phyloP scores from a whole-genome alignment of 1,140 invertebrate genomes.

The Galleria mellonella region DNA sequence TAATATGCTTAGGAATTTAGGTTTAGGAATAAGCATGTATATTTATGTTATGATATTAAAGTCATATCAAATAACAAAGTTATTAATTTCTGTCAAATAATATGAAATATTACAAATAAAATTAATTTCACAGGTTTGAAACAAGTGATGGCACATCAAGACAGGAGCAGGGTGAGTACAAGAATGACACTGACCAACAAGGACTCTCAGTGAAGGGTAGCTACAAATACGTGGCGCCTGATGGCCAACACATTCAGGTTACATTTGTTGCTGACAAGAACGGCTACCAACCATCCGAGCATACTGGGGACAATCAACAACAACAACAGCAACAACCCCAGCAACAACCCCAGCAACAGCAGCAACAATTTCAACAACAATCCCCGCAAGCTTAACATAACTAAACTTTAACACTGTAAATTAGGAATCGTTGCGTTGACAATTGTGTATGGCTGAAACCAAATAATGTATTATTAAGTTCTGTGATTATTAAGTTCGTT shows the following conservation, averaged over 20 bases:
- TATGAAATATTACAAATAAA: too few relatives aligned
- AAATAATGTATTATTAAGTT: conserved; percentile 14
- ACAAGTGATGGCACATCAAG: conserved; percentile 80
- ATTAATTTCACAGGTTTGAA: conserved; percentile 72
- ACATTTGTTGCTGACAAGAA: conserved; percentile 84
- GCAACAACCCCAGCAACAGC: neutral
- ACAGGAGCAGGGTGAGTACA: conserved; percentile 77
- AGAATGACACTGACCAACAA: conserved; percentile 76
- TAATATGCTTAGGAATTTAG: too few relatives aligned
- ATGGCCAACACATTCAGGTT: conserved; percentile 78
- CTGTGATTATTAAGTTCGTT: neutral
- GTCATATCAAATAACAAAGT: too few relatives aligned
- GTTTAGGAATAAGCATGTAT: too few relatives aligned
- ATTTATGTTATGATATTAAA: too few relatives aligned
- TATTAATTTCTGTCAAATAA: too few relatives aligned
- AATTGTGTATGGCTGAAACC: conserved; percentile 9
- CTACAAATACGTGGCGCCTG: conserved; percentile 79
- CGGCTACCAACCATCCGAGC: conserved; percentile 79
- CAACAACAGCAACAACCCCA: neutral
- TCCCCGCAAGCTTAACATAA: neutral
- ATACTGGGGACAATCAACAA: conserved; percentile 18
- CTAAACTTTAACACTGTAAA: too few relatives aligned
- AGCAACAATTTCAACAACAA: neutral
- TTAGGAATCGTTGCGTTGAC: too few relatives aligned
- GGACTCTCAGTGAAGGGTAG: conserved; percentile 77